A percentile compares a stretch with the other conserved stretches of the same genome.
Evolutionary conservation across 2,888 invertebrate genomes (phyloP).

Genomic region (Chrysotoxum bicinctum): DNA sequence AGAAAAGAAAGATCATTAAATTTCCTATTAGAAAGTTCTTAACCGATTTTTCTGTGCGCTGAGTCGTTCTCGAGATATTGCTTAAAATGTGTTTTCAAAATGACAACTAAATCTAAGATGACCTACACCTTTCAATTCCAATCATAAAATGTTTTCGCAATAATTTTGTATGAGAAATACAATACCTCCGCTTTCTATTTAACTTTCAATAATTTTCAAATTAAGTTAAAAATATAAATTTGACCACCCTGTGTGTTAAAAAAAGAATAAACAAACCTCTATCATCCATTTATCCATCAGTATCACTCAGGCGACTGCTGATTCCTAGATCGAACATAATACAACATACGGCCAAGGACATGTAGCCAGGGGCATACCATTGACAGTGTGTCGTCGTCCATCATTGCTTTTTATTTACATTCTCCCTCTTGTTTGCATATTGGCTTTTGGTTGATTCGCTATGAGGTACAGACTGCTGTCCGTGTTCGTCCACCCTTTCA

Average conservation of each 20-base stretch:
- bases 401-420: slow-evolving; percentile 60
- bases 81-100: too few relatives aligned
- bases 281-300: neutral
- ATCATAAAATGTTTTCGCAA: too few relatives aligned
- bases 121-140: too few relatives aligned
- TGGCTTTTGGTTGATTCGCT: slow-evolving; percentile 9
- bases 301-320: neutral
- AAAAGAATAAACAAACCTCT: neutral
- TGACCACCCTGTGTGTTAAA: slow-evolving; percentile 16
- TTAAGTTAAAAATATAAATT: neutral
- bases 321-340: slow-evolving; percentile 17
- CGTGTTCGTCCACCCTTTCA: neutral
- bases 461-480: neutral
- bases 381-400: slow-evolving; percentile 44
- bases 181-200: neutral
- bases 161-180: too few relatives aligned
- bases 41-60: too few relatives aligned
- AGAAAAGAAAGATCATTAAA: too few relatives aligned
- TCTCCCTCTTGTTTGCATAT: slow-evolving; percentile 47
- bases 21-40: too few relatives aligned
- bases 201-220: neutral
- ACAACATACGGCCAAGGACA: slow-evolving; percentile 60
- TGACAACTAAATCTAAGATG: too few relatives aligned
- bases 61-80: too few relatives aligned
- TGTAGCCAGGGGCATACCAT: slow-evolving; percentile 41